Evolutionary conservation across 2,888 invertebrate species (phyloP), one percentile per base, ranked within the genome.

Genomic region (Nymphalis urticae): DNA sequence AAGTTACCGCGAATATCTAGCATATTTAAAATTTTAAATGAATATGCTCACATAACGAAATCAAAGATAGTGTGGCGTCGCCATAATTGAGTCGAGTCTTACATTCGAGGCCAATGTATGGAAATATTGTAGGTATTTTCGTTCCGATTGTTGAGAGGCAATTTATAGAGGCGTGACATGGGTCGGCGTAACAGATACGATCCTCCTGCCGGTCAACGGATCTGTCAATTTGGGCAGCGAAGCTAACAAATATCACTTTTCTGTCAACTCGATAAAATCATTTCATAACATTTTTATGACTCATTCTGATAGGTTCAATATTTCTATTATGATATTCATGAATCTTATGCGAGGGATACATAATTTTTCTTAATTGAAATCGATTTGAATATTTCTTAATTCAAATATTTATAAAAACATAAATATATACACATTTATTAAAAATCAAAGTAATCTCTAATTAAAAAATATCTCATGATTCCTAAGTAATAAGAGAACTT

Each of bases 181-280:
- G 90, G 89, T 89, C 85, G 77, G 77, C 82, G 82, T 84, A 86
- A 89, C 84, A 85, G 84, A 86, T 86, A 88, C 67, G 72, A 71
- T 78, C 78, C 73, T 77, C 76, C 79, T 76, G 78, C 76, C 84
- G 84, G 85, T 83, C 86, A 84, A 81, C 85, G 85, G 83, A 86
- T 83, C 86, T 87, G 87, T 88, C 89, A 87, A 89, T 87, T 88
- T 87, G 75, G 82, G 84, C 87, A 84, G 78, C 80, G 82, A 82
- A 84, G 81, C 85, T 84, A 75, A 77, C 75, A 77, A 75, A 80
- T 77, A 77, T 77, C 74, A 77, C 73, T 77, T 77, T 74, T 66
- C 75, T 76, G 76, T 77, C 77, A 75, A 67, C 70, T 72, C 68
- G 70, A 73, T 73, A 66, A 72, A 75, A 76, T 75, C 71, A 72